A percentile compares a stretch with the other conserved stretches of the same genome.
Conservation (phyloP, 1,140 invertebrate genomes). For the Phenacoccus solenopsis region DNA sequence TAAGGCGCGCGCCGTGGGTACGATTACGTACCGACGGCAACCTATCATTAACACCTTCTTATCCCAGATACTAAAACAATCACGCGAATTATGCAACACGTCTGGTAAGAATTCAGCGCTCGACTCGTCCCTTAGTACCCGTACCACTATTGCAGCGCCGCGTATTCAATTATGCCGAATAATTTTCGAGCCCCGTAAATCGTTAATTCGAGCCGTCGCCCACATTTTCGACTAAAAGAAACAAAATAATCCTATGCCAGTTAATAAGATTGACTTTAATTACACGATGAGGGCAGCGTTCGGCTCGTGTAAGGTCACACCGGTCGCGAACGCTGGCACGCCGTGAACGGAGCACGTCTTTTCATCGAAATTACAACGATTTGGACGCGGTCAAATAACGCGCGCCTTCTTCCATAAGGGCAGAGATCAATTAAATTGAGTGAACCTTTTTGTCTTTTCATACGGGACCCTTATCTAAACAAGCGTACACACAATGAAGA, state of each 20-base stretch:
- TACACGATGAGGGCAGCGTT: not conserved
- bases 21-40: too few species aligned
- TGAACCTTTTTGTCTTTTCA: slow-evolving; percentile 5
- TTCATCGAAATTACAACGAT: not conserved
- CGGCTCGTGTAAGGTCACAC: not conserved
- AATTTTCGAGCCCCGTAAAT: too few species aligned
- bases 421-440: slow-evolving; percentile 15
- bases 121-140: not conserved
- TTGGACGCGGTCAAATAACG: not conserved
- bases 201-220: not conserved
- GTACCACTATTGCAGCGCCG: too few species aligned
- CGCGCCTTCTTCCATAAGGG: not conserved
- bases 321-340: too few species aligned
- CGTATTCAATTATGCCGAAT: too few species aligned
- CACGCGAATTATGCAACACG: too few species aligned
- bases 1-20: too few species aligned
- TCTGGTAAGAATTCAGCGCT: not conserved
- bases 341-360: too few species aligned
- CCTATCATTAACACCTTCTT: too few species aligned
- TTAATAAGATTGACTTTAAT: slow-evolving; percentile 3
- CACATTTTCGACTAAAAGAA: not conserved
- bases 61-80: too few species aligned
- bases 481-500: not conserved
- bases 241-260: not conserved
- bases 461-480: not conserved